Conservation (phyloP, 2,113 vertebrate species). For the Aythya baeri region DNA sequence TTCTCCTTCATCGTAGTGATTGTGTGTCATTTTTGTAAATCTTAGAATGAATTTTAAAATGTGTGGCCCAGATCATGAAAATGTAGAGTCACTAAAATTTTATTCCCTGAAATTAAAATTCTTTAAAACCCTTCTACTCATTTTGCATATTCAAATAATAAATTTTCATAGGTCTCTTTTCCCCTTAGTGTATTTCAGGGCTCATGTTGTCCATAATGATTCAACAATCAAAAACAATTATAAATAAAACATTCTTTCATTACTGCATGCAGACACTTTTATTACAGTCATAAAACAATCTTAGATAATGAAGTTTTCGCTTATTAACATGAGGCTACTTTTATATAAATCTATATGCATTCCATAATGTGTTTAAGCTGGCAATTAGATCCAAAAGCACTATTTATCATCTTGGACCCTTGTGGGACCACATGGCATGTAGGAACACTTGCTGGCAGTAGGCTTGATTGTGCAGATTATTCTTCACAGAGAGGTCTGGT, state of each 20-base stretch:
- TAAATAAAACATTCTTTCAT: neutral
- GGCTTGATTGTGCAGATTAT: neutral
- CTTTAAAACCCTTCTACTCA: neutral
- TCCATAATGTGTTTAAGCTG: neutral
- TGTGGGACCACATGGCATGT: neutral
- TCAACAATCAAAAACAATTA: neutral
- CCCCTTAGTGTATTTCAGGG: neutral
- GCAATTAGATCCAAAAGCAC: neutral
- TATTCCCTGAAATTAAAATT: neutral
- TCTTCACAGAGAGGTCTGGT: neutral
- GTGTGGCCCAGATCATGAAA: neutral
- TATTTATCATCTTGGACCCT: neutral
- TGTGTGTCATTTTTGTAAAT: neutral
- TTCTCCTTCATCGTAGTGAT: neutral
- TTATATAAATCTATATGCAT: neutral
- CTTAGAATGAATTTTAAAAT: neutral
- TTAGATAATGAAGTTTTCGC: neutral
- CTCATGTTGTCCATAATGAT: neutral
- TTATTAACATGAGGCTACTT: neutral
- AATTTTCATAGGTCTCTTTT: neutral
- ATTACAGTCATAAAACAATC: neutral
- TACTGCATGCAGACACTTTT: neutral
- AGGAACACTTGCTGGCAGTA: neutral
- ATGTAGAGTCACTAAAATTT: neutral
- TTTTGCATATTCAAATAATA: neutral